phyloP scores from a whole-genome alignment of 2,888 invertebrate genomes.

The Caenorhabditis panamensis region DNA sequence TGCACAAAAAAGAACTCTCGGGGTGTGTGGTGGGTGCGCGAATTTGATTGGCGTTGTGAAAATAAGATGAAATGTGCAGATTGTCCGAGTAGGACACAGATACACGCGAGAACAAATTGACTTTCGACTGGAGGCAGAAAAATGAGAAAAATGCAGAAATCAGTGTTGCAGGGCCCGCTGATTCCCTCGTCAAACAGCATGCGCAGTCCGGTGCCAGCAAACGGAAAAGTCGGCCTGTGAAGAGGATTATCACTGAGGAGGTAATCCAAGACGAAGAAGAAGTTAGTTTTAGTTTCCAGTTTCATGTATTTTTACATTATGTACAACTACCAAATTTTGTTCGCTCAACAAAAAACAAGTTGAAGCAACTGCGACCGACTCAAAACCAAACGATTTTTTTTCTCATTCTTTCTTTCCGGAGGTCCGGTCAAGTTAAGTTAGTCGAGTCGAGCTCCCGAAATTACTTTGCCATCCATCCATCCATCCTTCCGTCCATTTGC shows the following conservation, averaged over 20 bases:
- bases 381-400: not conserved
- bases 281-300: conserved; percentile 17
- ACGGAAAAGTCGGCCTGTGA: conserved; percentile 63
- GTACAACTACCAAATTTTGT: not conserved
- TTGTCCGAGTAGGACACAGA: conserved; percentile 33
- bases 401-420: conserved; percentile 12
- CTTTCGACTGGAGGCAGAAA: conserved; percentile 5
- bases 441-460: conserved; percentile 8
- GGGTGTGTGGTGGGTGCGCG: conserved; percentile 14
- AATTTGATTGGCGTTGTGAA: conserved; percentile 54
- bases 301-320: not conserved
- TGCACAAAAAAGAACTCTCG: conserved; percentile 34
- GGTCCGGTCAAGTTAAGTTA: not conserved
- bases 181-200: conserved; percentile 44
- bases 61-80: conserved; percentile 56
- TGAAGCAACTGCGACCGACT: too few relatives aligned
- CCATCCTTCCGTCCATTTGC: conserved; percentile 45
- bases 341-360: not conserved
- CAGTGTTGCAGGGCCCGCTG: conserved; percentile 47
- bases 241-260: conserved; percentile 60
- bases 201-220: conserved; percentile 58
- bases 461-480: conserved; percentile 46
- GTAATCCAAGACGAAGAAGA: conserved; percentile 41
- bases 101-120: conserved; percentile 33
- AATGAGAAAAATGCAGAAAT: not conserved